Conservation (phyloP, 2,888 invertebrate species). For the Sarcophaga carnaria region DNA sequence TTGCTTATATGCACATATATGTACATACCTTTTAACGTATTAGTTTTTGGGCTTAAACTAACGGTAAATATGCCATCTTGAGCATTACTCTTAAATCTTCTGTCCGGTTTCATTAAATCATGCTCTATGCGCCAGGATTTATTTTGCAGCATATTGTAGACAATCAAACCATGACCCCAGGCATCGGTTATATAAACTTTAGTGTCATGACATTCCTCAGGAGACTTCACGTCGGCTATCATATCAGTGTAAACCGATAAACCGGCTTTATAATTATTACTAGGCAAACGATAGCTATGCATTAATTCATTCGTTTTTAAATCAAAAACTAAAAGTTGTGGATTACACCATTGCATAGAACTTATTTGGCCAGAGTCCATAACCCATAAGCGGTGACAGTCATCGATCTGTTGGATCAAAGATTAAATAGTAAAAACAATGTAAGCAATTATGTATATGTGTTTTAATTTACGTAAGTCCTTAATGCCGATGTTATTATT, state of each 20-base stretch:
- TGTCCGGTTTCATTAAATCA: slow-evolving; percentile 83
- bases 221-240: slow-evolving; percentile 83
- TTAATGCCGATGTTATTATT: slow-evolving; percentile 88
- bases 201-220: slow-evolving; percentile 82
- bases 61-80: slow-evolving; percentile 79
- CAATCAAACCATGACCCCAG: slow-evolving; percentile 84
- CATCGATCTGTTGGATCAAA: slow-evolving; percentile 83
- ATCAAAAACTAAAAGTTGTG: slow-evolving; percentile 89
- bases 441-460: neutral
- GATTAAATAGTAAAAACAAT: neutral
- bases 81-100: slow-evolving; percentile 72
- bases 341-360: slow-evolving; percentile 85
- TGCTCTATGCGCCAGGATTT: slow-evolving; percentile 85
- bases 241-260: slow-evolving; percentile 80
- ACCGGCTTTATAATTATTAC: slow-evolving; percentile 75
- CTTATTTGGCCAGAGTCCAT: slow-evolving; percentile 85
- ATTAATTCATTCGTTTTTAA: slow-evolving; percentile 84
- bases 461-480: slow-evolving; percentile 84
- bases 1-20: no score
- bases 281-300: slow-evolving; percentile 76
- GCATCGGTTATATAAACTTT: slow-evolving; percentile 86
- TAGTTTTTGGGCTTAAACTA: slow-evolving; percentile 75
- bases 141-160: slow-evolving; percentile 83
- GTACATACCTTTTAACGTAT: slow-evolving; percentile 56
- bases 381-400: slow-evolving; percentile 86